Conservation (phyloP, 2,888 invertebrate genomes). For the Hyles lineata region DNA sequence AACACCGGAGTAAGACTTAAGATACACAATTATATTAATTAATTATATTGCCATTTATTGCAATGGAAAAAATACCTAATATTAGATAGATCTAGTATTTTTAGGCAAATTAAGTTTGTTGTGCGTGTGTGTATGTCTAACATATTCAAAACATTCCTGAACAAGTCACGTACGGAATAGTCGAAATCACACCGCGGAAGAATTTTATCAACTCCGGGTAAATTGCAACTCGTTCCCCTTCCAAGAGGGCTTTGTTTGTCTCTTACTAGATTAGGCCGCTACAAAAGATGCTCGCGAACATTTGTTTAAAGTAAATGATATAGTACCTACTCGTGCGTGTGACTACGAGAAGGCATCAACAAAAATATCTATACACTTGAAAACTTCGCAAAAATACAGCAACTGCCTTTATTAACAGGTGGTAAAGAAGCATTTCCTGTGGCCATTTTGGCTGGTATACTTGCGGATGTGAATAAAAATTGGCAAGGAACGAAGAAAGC, state of each 20-base stretch:
- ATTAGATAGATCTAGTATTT: no score
- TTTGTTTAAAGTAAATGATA: conserved; percentile 82
- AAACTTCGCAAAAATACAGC: conserved; percentile 36
- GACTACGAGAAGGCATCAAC: conserved; percentile 62
- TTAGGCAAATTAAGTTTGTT: no score
- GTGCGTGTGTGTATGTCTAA: no score
- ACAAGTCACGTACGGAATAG: conserved; percentile 22
- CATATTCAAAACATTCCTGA: conserved; percentile 1
- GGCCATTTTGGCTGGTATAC: neutral
- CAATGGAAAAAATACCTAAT: no score
- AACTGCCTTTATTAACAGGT: conserved; percentile 39
- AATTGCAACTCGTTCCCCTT: conserved; percentile 53
- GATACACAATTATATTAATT: no score
- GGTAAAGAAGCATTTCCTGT: conserved; percentile 45
- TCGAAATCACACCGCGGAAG: conserved; percentile 39
- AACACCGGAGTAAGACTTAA: no score
- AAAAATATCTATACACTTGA: conserved; percentile 42
- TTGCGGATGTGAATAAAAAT: conserved; percentile 37
- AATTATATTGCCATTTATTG: no score
- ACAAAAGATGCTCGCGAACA: conserved; percentile 69
- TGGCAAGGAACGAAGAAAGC: conserved; percentile 53
- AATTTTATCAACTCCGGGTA: conserved; percentile 53
- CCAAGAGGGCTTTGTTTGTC: conserved; percentile 68
- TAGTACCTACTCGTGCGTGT: conserved; percentile 78
- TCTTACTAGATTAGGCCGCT: conserved; percentile 77